Conservation (phyloP, 1,140 invertebrate species). For the Bombus waltoni region DNA sequence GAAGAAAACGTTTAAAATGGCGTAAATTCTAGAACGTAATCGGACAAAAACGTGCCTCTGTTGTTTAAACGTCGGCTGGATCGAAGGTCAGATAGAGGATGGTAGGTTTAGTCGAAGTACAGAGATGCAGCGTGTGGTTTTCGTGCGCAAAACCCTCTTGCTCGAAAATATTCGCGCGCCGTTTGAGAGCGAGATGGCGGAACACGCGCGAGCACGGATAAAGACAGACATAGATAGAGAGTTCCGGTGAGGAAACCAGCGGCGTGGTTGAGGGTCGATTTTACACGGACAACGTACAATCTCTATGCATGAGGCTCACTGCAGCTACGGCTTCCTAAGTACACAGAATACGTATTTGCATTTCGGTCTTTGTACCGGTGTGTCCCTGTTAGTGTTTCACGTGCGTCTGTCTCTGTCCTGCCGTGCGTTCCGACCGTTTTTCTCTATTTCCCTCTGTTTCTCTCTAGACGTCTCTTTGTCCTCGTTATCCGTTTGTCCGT, state of each 20-base stretch:
- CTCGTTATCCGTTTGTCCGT: slow-evolving; percentile 34
- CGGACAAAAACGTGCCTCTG: slow-evolving; percentile 13
- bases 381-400: slow-evolving; percentile 71
- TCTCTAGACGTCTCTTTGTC: neutral
- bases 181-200: neutral
- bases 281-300: slow-evolving; percentile 79
- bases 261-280: slow-evolving; percentile 68
- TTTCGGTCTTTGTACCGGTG: slow-evolving; percentile 80
- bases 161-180: slow-evolving; percentile 8
- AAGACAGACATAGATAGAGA: slow-evolving; percentile 26
- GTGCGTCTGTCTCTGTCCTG: slow-evolving; percentile 23
- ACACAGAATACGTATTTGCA: slow-evolving; percentile 82
- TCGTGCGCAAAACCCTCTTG: slow-evolving; percentile 5
- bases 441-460: neutral
- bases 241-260: slow-evolving; percentile 19
- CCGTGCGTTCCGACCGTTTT: neutral
- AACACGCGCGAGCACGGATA: neutral
- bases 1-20: neutral
- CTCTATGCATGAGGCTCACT: slow-evolving; percentile 81
- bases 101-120: slow-evolving; percentile 38
- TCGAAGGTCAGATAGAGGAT: slow-evolving; percentile 59
- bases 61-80: slow-evolving; percentile 31
- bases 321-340: slow-evolving; percentile 80
- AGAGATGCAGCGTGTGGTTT: slow-evolving; percentile 14
- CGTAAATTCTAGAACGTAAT: neutral